These are phyloP conservation scores for Teleogryllus oceanicus DNA, from an alignment of 2,888 invertebrate species.

Conservation along the genomic window DNA sequence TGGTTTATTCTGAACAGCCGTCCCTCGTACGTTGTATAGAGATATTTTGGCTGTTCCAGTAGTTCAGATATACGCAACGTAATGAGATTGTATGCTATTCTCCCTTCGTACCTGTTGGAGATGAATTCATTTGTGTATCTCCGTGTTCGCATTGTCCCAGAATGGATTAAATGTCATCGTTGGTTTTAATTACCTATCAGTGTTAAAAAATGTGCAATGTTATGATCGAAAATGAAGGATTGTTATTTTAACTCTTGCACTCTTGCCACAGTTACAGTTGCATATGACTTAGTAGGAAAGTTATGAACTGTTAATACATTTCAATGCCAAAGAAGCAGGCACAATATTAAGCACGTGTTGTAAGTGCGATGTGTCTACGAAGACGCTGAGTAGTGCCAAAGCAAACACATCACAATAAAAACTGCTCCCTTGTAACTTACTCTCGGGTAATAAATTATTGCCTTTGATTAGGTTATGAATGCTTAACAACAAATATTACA, in stretches of 20 bases:
- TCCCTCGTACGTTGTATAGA: background rate
- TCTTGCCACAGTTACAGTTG: no score
- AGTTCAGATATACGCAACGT: background rate
- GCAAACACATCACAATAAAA: no score
- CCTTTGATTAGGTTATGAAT: no score
- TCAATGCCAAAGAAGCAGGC: no score
- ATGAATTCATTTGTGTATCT: conserved; percentile 6
- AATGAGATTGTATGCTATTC: background rate
- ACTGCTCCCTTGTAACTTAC: no score
- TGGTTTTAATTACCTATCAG: background rate
- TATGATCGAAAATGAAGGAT: background rate
- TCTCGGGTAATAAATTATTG: no score
- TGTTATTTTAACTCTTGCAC: background rate
- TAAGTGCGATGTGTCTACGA: no score
- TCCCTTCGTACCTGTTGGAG: background rate
- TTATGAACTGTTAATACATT: no score
- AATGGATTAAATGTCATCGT: background rate
- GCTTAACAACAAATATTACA: no score
- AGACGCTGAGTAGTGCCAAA: no score
- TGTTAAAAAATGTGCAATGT: background rate
- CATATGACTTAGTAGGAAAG: no score
- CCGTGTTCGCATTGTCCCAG: background rate
- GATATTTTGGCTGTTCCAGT: background rate
- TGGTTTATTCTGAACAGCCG: background rate
- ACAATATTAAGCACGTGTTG: no score